phyloP scores from a whole-genome alignment of 2,888 invertebrate genomes.

The Endotricha flammealis region DNA sequence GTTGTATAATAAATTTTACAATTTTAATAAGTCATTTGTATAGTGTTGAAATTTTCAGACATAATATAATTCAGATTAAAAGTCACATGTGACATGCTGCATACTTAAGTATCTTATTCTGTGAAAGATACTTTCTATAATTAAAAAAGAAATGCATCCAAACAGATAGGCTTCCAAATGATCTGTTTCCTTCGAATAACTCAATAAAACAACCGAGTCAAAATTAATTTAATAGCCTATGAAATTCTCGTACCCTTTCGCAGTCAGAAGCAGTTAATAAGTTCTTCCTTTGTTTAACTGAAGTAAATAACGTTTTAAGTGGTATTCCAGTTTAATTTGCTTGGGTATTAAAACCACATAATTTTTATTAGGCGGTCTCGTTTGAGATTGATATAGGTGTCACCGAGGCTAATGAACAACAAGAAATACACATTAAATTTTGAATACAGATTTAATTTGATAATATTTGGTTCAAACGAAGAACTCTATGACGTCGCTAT shows the following conservation, averaged over 20 bases:
- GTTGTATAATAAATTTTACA: too few relatives aligned
- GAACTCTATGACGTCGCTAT: too few relatives aligned
- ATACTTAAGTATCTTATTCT: too few relatives aligned
- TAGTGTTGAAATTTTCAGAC: too few relatives aligned
- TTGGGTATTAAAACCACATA: constrained; percentile 27
- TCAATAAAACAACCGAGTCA: constrained; percentile 20
- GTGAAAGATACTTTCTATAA: too few relatives aligned
- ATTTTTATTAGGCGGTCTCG: constrained; percentile 22
- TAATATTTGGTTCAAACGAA: too few relatives aligned
- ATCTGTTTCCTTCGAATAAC: constrained; percentile 22
- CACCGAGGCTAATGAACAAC: background rate
- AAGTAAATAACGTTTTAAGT: constrained; percentile 33
- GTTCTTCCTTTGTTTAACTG: constrained; percentile 16
- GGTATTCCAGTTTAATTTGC: constrained; percentile 32
- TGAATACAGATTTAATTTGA: too few relatives aligned
- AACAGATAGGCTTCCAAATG: constrained; percentile 14
- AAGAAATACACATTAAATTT: background rate
- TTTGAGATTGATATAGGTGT: constrained; percentile 6
- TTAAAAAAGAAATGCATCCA: too few relatives aligned
- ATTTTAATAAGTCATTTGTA: too few relatives aligned
- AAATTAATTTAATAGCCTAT: constrained; percentile 28
- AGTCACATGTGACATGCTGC: too few relatives aligned
- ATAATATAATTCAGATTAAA: too few relatives aligned
- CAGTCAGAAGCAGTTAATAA: constrained; percentile 22
- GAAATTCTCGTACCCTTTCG: constrained; percentile 22